Percentiles rank a stretch among this genome's conserved stretches.
These are phyloP conservation scores for Agapostemon virescens DNA, from an alignment of 2,888 invertebrate species.

Conservation along the genomic window DNA sequence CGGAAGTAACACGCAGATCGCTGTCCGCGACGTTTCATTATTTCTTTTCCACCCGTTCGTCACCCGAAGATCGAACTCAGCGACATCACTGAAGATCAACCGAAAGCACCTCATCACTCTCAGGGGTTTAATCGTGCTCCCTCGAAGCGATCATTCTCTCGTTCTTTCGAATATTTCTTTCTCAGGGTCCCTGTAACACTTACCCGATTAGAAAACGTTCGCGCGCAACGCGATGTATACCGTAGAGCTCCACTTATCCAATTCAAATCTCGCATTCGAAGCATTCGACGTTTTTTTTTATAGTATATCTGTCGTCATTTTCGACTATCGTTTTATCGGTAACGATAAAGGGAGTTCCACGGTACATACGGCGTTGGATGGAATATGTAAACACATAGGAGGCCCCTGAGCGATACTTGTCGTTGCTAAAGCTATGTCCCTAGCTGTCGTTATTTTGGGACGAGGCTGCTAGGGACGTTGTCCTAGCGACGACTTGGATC, in stretches of 20 bases:
- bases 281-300: background rate
- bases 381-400: background rate
- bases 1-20: background rate
- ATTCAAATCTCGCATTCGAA: background rate
- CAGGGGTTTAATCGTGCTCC: background rate
- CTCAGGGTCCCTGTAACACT: background rate
- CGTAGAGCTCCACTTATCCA: background rate
- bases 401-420: background rate
- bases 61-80: constrained; percentile 17
- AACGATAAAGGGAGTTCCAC: background rate
- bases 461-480: background rate
- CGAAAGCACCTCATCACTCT: background rate
- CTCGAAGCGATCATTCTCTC: background rate
- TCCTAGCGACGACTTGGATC: background rate
- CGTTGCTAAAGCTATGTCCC: background rate
- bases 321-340: background rate
- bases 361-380: background rate
- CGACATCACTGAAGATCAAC: constrained; percentile 1
- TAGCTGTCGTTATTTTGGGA: too few species aligned
- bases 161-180: background rate
- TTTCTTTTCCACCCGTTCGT: constrained; percentile 26
- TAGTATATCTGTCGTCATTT: background rate
- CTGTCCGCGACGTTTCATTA: constrained; percentile 4
- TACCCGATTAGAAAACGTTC: background rate
- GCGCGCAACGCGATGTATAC: background rate